Evolutionary conservation across 2,113 vertebrate genomes (phyloP), one percentile per base, ranked within the genome.

Genomic region (Kryptolebias marmoratus): DNA sequence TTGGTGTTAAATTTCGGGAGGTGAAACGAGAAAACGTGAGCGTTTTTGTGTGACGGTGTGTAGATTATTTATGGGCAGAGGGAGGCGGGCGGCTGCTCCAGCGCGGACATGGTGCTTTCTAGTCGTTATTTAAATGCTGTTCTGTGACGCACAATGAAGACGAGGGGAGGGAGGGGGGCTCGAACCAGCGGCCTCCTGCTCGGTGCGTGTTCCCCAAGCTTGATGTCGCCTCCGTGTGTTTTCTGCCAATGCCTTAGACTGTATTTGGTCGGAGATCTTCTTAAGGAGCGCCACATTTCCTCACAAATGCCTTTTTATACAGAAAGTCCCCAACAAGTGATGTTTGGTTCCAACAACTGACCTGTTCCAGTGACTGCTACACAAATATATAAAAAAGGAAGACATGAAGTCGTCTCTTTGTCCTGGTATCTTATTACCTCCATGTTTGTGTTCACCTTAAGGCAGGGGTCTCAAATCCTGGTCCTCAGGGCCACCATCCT

Each of bases 241-340:
- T 64, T 81, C 75, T 89, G 81, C 83, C 79, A 63, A 87, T 74
- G 87, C 89, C 89, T 88, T 90, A 83, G 81, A 77, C 73, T 77
- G 83, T 79, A 12, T 78, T 87, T 79, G 67, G 73, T 79, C 74
- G 67, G 66, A 86, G 69, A 80, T 77, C 44, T 84, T 87, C 85
- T 82, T 68, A 79, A 80, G 66, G 76, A 76, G 48, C 79, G 71
- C 68, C 75, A 72, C 68, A 53, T 79, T 79, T 77, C 80, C 78
- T 73, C 69, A 45, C 58, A 81, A 70, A 84, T 67, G 75, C 83
- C 78, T 88, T 90, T 89, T 83, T 87, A 89, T 42, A 42, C 39
- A 42, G 39, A 72, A 75, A 56, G 54, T 54, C 62, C 75, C 77
- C 83, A 61, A 68, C 70, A 48, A 69, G 67, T 72, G 56, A 53